Evolutionary conservation across 2,888 invertebrate genomes (phyloP).

Genomic region (Cabera pusaria): DNA sequence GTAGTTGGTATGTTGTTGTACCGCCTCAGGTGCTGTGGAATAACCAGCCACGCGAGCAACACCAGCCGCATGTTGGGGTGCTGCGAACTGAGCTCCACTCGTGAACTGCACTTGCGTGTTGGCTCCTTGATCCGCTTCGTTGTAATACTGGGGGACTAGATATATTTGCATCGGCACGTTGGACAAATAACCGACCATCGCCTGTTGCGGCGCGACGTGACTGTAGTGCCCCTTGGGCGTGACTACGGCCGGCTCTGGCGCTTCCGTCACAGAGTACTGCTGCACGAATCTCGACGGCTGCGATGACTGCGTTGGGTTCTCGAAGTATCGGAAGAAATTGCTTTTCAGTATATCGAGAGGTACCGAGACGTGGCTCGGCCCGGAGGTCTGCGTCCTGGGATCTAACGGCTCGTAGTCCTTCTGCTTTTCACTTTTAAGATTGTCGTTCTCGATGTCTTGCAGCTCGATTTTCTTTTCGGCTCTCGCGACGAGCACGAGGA

Average conservation of each 20-base stretch:
- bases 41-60: conserved; percentile 42
- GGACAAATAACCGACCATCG: conserved; percentile 70
- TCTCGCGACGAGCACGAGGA: conserved; percentile 56
- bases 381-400: conserved; percentile 38
- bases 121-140: conserved; percentile 47
- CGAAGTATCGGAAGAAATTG: conserved; percentile 58
- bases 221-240: conserved; percentile 46
- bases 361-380: conserved; percentile 37
- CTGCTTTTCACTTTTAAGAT: conserved; percentile 83
- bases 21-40: conserved; percentile 48
- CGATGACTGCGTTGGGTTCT: conserved; percentile 43
- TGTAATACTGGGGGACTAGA: conserved; percentile 72
- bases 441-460: conserved; percentile 90
- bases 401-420: conserved; percentile 53
- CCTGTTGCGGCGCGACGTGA: conserved; percentile 50
- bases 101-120: conserved; percentile 49
- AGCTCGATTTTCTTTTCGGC: conserved; percentile 86
- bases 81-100: conserved; percentile 43
- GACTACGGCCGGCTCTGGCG: conserved; percentile 49
- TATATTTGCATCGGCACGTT: conserved; percentile 77
- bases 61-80: conserved; percentile 43
- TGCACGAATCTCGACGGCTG: conserved; percentile 63
- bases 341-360: conserved; percentile 63
- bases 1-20: conserved; percentile 58
- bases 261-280: conserved; percentile 72